A percentile compares a stretch with the other conserved stretches of the same genome.
Evolutionary conservation across 2,888 invertebrate genomes (phyloP).

Genomic region (Bombylius major): DNA sequence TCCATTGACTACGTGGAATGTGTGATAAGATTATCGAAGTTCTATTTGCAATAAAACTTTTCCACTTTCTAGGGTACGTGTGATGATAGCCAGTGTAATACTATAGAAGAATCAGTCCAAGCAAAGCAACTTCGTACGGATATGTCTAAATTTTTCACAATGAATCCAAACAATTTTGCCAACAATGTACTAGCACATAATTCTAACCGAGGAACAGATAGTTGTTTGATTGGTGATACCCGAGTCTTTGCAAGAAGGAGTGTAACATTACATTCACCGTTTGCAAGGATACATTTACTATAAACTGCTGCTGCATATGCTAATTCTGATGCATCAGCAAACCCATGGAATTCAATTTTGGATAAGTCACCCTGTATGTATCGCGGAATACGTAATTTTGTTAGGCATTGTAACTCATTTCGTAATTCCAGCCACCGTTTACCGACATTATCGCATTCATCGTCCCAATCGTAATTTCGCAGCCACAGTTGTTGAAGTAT

Average conservation of each 20-base stretch:
- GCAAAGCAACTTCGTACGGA: conserved; percentile 6
- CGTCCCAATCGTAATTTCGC: background rate
- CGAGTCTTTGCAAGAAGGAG: conserved; percentile 8
- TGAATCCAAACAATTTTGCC: background rate
- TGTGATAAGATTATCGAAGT: conserved; percentile 13
- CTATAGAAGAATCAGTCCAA: conserved; percentile 14
- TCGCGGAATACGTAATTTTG: too few species aligned
- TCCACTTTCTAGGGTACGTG: conserved; percentile 15
- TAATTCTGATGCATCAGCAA: background rate
- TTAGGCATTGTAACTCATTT: too few species aligned
- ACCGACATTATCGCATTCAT: background rate
- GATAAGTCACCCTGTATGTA: too few species aligned
- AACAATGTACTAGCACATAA: conserved; percentile 10
- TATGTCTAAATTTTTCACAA: background rate
- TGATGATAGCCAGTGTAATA: conserved; percentile 16
- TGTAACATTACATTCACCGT: background rate
- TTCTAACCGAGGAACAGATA: conserved; percentile 12
- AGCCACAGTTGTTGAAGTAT: background rate
- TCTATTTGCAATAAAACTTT: conserved; percentile 18
- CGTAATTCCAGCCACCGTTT: background rate
- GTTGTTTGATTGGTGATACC: conserved; percentile 10
- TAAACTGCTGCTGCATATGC: too few species aligned
- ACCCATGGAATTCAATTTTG: background rate
- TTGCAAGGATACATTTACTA: too few species aligned
- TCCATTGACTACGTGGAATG: conserved; percentile 7